Base-by-base conservation (phyloP, 2,113 vertebrate species). In the Gymnogyps californianus region DNA sequence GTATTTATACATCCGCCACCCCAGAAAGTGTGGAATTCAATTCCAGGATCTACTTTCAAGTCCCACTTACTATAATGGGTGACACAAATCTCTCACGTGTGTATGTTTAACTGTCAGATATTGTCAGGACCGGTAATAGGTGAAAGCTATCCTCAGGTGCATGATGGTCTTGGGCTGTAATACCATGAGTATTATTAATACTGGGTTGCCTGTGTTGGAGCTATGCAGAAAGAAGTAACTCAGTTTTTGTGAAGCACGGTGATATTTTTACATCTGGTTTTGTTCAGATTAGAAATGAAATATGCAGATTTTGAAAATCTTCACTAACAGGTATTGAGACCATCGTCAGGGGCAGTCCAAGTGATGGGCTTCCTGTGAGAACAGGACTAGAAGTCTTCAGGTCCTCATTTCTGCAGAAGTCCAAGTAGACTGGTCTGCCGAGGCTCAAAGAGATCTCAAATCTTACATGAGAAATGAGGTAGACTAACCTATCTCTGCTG, bases 1-100 rank as follows among this genome's bases (percentile, higher is more conserved):
- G 91, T 96, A 97, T 97, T 97, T 93, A 96, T 96, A 95, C 87
- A 96, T 97, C 95, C 87, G 70, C 95, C 96, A 96, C 96, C 85
- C 96, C 58, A 32, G 34, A 76, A 97, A 97, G 93, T 96, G 95
- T 96, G 94, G 94, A 78, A 93, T 95, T 70, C 89, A 92, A 96
- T 94, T 95, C 96, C 93, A 94, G 95, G 75, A 94, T 95, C 95
- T 97, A 76, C 95, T 93, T 94, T 85, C 84, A 85, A 91, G 89
- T 91, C 87, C 81, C 71, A 59, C 82, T 96, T 94, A 82, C 47
- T 77, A 26, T 96, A 91, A 94, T 85, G 87, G 91, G 77, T 65
- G 81, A 69, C 87, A 96, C 91, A 85, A 89, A 92, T 94, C 91
- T 91, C 66, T 87, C 89, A 85, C 81, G 93, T 86, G 1, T 0